Base-by-base conservation (phyloP, 2,888 invertebrate genomes). In the Pseudococcus jackbeardsleyi region DNA sequence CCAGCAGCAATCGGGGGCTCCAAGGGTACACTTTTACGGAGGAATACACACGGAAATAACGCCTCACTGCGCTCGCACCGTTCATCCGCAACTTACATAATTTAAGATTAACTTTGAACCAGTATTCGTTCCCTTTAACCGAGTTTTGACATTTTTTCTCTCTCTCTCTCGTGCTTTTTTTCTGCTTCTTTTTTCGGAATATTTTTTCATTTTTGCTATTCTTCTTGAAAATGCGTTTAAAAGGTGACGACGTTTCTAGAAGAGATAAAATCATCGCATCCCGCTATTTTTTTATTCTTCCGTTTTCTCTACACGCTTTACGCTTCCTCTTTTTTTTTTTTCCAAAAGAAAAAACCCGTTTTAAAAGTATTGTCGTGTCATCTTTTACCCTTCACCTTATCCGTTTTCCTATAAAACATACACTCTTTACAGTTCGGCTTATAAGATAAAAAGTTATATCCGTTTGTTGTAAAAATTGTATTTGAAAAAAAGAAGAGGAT, bases 11-110 rank as follows among this genome's bases (percentile, higher is more conserved):
- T 87, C 87, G 87, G 46, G 87, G 79, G 77, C 82, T 77, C 48
- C 77, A 64, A 77, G 87, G 48, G 77, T 77, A 87, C 87, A 50
- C 54, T 87, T 87, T 79, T 79, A 48, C 87, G 79, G 87, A 86
- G 86, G 79, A 87, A 87, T 87, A 87, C 87, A 87, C 87, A 87
- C 77, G 87, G 79, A 87, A 87, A 87, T 79, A 79, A 87, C 87
- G 87, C 87, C 87, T 87, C 87, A 79, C 77, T 87, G 87, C 87
- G 48, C 87, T 87, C 87, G 87, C 87, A 87, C 87, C 87, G 87
- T 87, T 87, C 87, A 87, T 87, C 87, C 87, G 87, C 87, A 87
- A 87, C 87, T 87, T 87, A 87, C 87, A 87, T 87, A 87, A 87
- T 87, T 87, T 87, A 87, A 87, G 87, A 87, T 87, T 87, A 87